Base-by-base conservation (phyloP, 23 tunicate genomes). In the Clavelina lepadiformis region DNA sequence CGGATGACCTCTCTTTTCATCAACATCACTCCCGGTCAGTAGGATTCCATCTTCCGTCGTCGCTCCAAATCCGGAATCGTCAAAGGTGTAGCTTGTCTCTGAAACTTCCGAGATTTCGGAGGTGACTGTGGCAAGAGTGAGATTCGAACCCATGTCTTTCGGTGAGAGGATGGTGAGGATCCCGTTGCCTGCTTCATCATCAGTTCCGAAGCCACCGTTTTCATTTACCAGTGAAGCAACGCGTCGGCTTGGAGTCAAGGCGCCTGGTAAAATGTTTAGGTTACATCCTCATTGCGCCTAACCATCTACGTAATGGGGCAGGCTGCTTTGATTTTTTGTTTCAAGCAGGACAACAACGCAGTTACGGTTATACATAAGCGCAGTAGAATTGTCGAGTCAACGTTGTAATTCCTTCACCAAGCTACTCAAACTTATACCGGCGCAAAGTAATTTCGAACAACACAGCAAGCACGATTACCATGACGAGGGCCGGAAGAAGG, bases 101-200 rank as follows among this genome's bases (percentile, higher is more conserved):
- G 82, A 76, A 30, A 58, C 73, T 38, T 76, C 82, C 27, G 84
- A 78, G 46, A 78, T 55, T 34, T 68, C 84, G 22, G 84, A 78
- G 22, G 75, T 69, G 38, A 35, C 69, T 5, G 84, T 78, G 75
- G 69, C 71, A n/a, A 78, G 61, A 1, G 84, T 67, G 33, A 78
- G 68, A 44, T 60, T 80, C 37, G 78, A 80, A 36, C 78, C 78
- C 35, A 54, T 58, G 59, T 71, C 87, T 31, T 51, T 71, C 13
- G 84, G 51, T 11, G 84, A 31, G 30, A 78, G 52, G 13, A 78
- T 51, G 0, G 84, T 78, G 49, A 68, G 21, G 29, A 78, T 46
- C 21, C 84, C 84, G 36, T 68, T 68, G 15, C 75, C 75, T 20
- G 61, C 57, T 19, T 78, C 84, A 3, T 78, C 84, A 28, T 68